Evolutionary conservation across 1,140 invertebrate species (phyloP).

Genomic region (Meteorus sp.): DNA sequence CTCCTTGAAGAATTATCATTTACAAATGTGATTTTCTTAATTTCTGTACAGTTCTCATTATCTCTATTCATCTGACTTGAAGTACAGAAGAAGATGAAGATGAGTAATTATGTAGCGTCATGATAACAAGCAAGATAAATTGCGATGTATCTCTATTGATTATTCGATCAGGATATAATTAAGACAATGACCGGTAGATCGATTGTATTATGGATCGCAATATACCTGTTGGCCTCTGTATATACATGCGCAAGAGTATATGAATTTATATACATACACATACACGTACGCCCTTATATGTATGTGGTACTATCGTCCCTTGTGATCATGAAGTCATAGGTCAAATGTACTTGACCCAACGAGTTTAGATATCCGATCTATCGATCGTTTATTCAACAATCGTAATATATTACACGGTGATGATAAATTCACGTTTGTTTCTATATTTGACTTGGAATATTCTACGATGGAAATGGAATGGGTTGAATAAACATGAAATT

Average conservation of each 20-base stretch:
- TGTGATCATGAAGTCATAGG: neutral
- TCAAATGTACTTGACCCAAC: constrained; percentile 10
- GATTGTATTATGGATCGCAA: neutral
- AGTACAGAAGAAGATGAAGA: no score
- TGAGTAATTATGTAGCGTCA: no score
- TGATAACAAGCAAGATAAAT: no score
- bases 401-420: constrained; percentile 25
- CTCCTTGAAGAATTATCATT: no score
- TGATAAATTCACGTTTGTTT: neutral
- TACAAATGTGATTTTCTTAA: no score
- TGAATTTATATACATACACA: neutral
- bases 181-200: constrained; percentile 25
- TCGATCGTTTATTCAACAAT: constrained; percentile 28
- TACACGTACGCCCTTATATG: no score
- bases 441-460: neutral
- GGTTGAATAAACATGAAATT: no score
- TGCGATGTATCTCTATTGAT: constrained; percentile 7
- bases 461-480: no score
- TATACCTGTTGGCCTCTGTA: constrained; percentile 5
- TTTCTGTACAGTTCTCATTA: no score
- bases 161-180: constrained; percentile 24
- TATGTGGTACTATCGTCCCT: neutral
- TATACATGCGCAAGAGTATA: neutral
- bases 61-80: no score
- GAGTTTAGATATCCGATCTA: constrained; percentile 11